A percentile compares a stretch with the other conserved stretches of the same genome.
Evolutionary conservation across 2,113 vertebrate genomes (phyloP).

Genomic region (Neomonachus schauinslandi): DNA sequence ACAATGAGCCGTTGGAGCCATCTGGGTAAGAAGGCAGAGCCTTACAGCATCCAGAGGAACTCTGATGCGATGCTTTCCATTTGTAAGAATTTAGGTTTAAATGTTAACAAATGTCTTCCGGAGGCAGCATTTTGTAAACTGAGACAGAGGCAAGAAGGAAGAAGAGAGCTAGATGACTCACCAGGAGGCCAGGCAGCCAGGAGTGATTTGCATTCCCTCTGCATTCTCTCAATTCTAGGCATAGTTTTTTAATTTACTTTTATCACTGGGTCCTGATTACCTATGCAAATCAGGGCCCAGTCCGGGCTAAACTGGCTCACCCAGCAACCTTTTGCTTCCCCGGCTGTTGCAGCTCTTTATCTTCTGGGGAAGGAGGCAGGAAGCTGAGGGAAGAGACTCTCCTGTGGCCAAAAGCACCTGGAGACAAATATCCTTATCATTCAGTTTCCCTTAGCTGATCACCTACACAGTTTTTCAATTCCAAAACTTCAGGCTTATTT

Average conservation of each 20-base stretch:
- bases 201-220: background rate
- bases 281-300: background rate
- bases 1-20: background rate
- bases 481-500: constrained; percentile 53
- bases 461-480: constrained; percentile 54
- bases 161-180: background rate
- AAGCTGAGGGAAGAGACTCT: background rate
- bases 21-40: background rate
- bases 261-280: background rate
- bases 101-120: background rate
- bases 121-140: background rate
- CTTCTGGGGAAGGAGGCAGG: background rate
- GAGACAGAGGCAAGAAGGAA: background rate
- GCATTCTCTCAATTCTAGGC: background rate
- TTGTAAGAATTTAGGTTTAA: background rate
- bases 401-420: background rate
- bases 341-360: background rate
- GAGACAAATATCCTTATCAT: constrained; percentile 37
- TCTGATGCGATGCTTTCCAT: background rate
- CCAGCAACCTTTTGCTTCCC: background rate
- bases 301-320: background rate
- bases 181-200: background rate
- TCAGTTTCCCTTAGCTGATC: constrained; percentile 64
- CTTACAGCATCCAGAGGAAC: background rate
- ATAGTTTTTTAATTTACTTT: constrained; percentile 11